phyloP scores from a whole-genome alignment of 1,140 invertebrate species.

The Drosophila parvula region DNA sequence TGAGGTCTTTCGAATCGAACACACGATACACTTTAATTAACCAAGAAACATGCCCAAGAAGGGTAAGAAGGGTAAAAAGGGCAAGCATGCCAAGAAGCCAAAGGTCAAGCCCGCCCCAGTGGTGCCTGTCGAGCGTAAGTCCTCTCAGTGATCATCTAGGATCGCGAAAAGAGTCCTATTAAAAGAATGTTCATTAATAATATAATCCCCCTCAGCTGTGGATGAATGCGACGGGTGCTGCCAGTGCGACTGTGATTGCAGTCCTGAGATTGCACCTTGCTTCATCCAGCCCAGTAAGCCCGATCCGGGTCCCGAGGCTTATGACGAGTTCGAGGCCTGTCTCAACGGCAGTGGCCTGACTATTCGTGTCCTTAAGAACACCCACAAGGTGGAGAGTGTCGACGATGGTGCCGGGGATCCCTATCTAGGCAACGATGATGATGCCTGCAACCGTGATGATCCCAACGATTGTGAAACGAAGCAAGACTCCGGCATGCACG shows the following conservation, averaged over 20 bases:
- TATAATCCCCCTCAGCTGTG: background rate
- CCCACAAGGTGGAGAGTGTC: slow-evolving; percentile 74
- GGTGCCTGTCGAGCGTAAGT: too few relatives aligned
- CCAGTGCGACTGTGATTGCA: slow-evolving; percentile 69
- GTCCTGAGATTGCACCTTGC: slow-evolving; percentile 70
- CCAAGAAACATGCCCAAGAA: slow-evolving; percentile 58
- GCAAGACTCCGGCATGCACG: slow-evolving; percentile 47
- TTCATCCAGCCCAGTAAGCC: slow-evolving; percentile 64
- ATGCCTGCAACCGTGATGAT: slow-evolving; percentile 38
- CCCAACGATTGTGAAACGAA: slow-evolving; percentile 33
- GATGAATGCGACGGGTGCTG: slow-evolving; percentile 55
- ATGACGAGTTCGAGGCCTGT: slow-evolving; percentile 81
- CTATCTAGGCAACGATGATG: slow-evolving; percentile 43
- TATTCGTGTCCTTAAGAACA: slow-evolving; percentile 79
- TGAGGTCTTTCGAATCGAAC: slow-evolving; percentile 1
- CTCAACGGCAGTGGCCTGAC: slow-evolving; percentile 79
- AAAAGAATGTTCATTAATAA: background rate
- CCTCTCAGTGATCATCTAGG: too few relatives aligned
- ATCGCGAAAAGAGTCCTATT: background rate
- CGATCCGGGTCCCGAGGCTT: slow-evolving; percentile 77
- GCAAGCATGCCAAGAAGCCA: slow-evolving; percentile 30
- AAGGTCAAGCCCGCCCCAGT: too few relatives aligned
- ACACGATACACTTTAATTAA: slow-evolving; percentile 9
- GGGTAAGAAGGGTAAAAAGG: slow-evolving; percentile 70
- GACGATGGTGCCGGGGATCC: slow-evolving; percentile 51